phyloP scores from a whole-genome alignment of 30 jellyfish, hydroid and myxozoan species.

The Hydractinia echinata region DNA sequence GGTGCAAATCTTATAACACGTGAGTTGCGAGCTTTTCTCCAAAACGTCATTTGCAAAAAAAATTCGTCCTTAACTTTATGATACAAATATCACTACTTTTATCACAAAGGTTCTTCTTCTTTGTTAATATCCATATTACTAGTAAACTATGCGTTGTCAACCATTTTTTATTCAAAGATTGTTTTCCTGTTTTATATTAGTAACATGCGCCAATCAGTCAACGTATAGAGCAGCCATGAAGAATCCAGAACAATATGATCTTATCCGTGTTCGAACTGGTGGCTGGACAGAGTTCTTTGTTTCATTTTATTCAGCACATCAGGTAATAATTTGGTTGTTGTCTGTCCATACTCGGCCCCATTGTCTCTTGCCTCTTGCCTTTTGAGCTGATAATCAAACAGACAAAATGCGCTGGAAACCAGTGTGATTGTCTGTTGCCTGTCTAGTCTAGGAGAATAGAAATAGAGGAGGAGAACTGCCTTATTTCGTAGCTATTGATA shows the following conservation, averaged over 20 bases:
- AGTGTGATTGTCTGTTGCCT: too few relatives aligned
- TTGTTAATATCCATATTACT: too few relatives aligned
- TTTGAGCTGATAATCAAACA: too few relatives aligned
- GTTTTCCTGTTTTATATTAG: not conserved
- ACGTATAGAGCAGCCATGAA: slow-evolving; percentile 31
- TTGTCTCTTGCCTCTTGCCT: too few relatives aligned
- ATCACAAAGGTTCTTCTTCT: too few relatives aligned
- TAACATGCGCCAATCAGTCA: slow-evolving; percentile 19
- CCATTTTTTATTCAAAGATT: too few relatives aligned
- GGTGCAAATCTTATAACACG: slow-evolving; percentile 29
- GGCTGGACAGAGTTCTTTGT: slow-evolving; percentile 29
- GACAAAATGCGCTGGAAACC: too few relatives aligned
- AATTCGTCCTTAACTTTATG: too few relatives aligned
- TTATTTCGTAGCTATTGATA: too few relatives aligned
- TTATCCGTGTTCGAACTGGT: slow-evolving; percentile 34
- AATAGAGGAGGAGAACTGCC: too few relatives aligned
- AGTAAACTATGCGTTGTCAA: not conserved
- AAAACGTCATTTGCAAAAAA: not conserved
- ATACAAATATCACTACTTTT: too few relatives aligned
- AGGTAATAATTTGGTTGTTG: not conserved
- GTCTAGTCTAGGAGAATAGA: too few relatives aligned
- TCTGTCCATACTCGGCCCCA: not conserved
- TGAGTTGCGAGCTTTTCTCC: not conserved
- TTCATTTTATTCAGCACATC: slow-evolving; percentile 33
- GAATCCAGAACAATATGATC: slow-evolving; percentile 34